Percentiles rank a stretch among this genome's conserved stretches.
phyloP scores from a whole-genome alignment of 2,888 invertebrate genomes.

The Chydorus sphaericus region DNA sequence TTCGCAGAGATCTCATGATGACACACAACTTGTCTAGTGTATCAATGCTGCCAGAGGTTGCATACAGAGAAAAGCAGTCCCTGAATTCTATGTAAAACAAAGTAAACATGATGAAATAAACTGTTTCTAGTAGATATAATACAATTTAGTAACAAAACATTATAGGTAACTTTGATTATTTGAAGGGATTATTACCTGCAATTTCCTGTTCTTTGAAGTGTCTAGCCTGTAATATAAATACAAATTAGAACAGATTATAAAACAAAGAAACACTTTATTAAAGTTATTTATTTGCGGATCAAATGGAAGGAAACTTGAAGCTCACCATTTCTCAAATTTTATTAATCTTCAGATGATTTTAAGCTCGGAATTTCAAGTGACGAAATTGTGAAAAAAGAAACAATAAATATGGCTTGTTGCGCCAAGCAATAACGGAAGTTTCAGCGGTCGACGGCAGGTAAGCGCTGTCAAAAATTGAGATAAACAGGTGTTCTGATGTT shows the following conservation, averaged over 20 bases:
- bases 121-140: neutral
- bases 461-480: neutral
- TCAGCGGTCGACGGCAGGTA: neutral
- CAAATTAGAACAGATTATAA: neutral
- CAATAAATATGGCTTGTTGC: neutral
- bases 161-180: slow-evolving; percentile 14
- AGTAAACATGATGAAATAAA: neutral
- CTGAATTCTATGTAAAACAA: slow-evolving; percentile 56
- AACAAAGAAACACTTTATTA: too few relatives aligned
- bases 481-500: too few relatives aligned
- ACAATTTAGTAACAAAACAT: slow-evolving; percentile 13
- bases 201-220: slow-evolving; percentile 90
- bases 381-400: neutral
- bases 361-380: too few relatives aligned
- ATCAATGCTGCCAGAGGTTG: slow-evolving; percentile 72
- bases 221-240: slow-evolving; percentile 52
- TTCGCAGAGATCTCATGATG: slow-evolving; percentile 85
- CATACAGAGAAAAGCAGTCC: slow-evolving; percentile 91
- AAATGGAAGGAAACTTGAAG: too few relatives aligned
- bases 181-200: slow-evolving; percentile 55
- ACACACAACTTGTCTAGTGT: slow-evolving; percentile 79
- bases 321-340: too few relatives aligned
- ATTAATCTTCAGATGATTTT: too few relatives aligned
- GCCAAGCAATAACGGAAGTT: neutral
- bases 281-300: too few relatives aligned